Base-by-base conservation (phyloP, 2,888 invertebrate genomes). In the Saturnia japonica region DNA sequence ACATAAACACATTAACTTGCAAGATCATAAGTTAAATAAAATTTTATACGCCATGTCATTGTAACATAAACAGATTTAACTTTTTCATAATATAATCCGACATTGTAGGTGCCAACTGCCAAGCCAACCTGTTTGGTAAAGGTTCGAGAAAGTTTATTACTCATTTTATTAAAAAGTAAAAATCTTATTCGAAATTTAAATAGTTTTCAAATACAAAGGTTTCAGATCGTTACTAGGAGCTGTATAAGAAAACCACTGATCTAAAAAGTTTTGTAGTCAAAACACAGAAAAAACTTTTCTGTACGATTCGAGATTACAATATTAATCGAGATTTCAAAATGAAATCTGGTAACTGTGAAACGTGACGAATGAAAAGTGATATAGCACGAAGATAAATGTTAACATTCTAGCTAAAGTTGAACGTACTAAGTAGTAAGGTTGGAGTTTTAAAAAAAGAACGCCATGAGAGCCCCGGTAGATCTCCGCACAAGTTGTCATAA, bases 401-500 rank as follows among this genome's bases (percentile, higher is more conserved):
- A 78, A 80, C 78, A 78, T 81, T 79, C 76, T 78, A 80, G 74
- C 75, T 79, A 74, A 76, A 81, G 79, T 80, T 79, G 80, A 85
- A 82, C 80, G 82, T 80, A 82, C 81, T 76, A 76, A 73, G 78
- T n/a, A n/a, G 71, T 72, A 74, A n/a, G 74, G 71, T 72, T 74
- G 74, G 76, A 70, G 75, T 73, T 76, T 75, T 77, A 76, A 80
- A 81, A 80, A 82, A 77, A 75, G 74, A 78, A 76, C 76, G 74
- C 80, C 82, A 82, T 82, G 85, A 84, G 80, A 81, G 80, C 76
- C 74, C 75, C 73, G 83, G 85, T 82, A 85, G 89, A 89, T 91
- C 90, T 89, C 90, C 88, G 1, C 88, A 88, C 90, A 87, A 91
- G 87, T 90, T 90, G 91, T 92, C 85, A 91, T 91, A 91, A 91